Base-by-base conservation (phyloP, 1,140 invertebrate genomes). In the Drosophila willistoni region DNA sequence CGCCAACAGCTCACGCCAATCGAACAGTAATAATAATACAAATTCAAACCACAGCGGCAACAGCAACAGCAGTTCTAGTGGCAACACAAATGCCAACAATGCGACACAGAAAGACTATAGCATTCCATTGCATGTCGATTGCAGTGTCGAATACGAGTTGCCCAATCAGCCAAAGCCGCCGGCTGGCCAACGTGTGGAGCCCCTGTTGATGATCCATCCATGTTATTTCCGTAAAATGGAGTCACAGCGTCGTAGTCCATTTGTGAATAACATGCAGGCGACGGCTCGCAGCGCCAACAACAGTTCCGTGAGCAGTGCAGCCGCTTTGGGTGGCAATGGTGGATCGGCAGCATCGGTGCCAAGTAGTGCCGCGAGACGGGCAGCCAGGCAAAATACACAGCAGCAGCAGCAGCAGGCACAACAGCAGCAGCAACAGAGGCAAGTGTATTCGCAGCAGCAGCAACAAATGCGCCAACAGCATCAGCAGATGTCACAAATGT, bases 131-230 rank as follows among this genome's bases (percentile, higher is more conserved):
- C 95, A 96, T 93, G 96, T 96, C 74, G 96, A 96, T 92, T 96
- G 96, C 93, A 96, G 96, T 93, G 96, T 96, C 67, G 96, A 97
- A 92, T 97, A 96, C 93, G 96, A 96, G 93, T 93, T 97, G 82
- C 96, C 96, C 65, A 96, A 96, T 83, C 95, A 96, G 91, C 96
- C 96, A 34, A 96, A 96, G 91, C 96, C 96, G 67, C 96, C 96
- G 70, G 95, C 95, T 76, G 96, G 96, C 33, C 95, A 95, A 71
- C 93, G 95, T 65, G 94, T 95, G 76, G 96, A 96, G 89, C 96
- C 96, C 22, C 93, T 96, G 77, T 94, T 96, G 60, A 96, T 96
- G 95, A 96, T 96, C 90, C 96, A 96, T 93, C 96, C 96, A n/a
- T 96, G 95, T 81, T 96, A 96, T 92, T 96, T 96, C 93, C 93